Conservation (phyloP, 53 echinoderm and acorn worm species). For the Pentamera pediparva region DNA sequence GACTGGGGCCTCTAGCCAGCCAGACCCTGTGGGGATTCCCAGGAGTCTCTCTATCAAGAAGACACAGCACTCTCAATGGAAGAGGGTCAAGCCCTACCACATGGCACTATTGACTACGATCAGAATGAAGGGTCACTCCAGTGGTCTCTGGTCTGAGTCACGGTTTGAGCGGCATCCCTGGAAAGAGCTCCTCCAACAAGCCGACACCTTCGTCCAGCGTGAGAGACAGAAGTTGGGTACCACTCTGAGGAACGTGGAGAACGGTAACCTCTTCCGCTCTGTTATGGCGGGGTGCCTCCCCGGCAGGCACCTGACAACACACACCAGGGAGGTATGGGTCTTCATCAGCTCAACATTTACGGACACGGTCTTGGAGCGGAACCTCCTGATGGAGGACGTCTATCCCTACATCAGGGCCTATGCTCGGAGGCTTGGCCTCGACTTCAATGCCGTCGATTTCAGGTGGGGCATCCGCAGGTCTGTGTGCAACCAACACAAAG, state of each 20-base stretch:
- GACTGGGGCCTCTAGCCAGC: conserved; percentile 22
- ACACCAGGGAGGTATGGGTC: conserved; percentile 64
- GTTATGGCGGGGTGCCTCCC: conserved; percentile 61
- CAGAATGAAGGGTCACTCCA: conserved; percentile 49
- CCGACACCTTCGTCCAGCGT: conserved; percentile 40
- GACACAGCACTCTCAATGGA: conserved; percentile 25
- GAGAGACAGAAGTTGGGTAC: not conserved
- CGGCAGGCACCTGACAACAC: conserved; percentile 24
- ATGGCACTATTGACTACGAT: conserved; percentile 48
- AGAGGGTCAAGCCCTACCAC: conserved; percentile 20
- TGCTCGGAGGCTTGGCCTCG: conserved; percentile 65
- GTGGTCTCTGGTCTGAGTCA: conserved; percentile 45
- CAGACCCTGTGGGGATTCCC: conserved; percentile 3
- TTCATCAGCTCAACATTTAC: conserved; percentile 97
- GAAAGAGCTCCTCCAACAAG: conserved; percentile 54
- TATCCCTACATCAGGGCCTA: conserved; percentile 82
- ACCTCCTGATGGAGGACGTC: conserved; percentile 73
- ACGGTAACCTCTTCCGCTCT: conserved; percentile 29
- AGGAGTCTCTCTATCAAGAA: conserved; percentile 6
- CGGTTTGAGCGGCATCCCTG: conserved; percentile 66
- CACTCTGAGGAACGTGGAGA: conserved; percentile 25
- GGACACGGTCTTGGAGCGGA: conserved; percentile 72
- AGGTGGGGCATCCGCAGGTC: conserved; percentile 78
- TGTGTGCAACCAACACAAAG: conserved; percentile 66
- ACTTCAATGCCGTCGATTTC: conserved; percentile 88